Evolutionary conservation across 2,113 vertebrate genomes (phyloP).

Genomic region (Pelecanoides urinatrix): DNA sequence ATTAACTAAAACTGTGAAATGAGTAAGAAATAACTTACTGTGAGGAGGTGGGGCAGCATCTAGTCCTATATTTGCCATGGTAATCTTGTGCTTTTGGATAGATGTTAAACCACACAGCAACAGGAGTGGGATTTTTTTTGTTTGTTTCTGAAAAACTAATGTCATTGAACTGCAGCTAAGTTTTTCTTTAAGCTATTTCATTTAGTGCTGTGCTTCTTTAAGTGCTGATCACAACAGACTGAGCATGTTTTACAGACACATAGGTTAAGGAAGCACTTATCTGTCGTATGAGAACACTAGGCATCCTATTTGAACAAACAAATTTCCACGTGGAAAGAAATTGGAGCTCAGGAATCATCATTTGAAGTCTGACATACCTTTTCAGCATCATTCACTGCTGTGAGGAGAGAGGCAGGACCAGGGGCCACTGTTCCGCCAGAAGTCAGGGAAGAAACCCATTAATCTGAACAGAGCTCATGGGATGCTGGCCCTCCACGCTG

Average conservation of each 20-base stretch:
- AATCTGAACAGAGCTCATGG: background rate
- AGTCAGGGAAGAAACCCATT: background rate
- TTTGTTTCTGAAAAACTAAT: background rate
- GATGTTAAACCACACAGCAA: background rate
- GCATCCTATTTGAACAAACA: background rate
- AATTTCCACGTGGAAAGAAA: background rate
- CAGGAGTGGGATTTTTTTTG: background rate
- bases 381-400: background rate
- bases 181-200: background rate
- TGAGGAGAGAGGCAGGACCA: background rate
- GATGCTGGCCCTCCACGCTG: rapidly evolving
- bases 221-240: background rate
- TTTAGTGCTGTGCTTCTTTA: background rate
- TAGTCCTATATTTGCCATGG: background rate
- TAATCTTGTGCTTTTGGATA: background rate
- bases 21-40: background rate
- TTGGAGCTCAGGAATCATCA: background rate
- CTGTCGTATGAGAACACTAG: background rate
- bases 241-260: background rate
- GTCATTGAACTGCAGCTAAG: background rate
- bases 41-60: background rate
- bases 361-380: background rate
- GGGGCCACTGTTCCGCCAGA: background rate
- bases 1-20: background rate
- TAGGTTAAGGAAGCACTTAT: background rate